phyloP scores from a whole-genome alignment of 2,113 vertebrate genomes.

The Hippocampus zosterae region DNA sequence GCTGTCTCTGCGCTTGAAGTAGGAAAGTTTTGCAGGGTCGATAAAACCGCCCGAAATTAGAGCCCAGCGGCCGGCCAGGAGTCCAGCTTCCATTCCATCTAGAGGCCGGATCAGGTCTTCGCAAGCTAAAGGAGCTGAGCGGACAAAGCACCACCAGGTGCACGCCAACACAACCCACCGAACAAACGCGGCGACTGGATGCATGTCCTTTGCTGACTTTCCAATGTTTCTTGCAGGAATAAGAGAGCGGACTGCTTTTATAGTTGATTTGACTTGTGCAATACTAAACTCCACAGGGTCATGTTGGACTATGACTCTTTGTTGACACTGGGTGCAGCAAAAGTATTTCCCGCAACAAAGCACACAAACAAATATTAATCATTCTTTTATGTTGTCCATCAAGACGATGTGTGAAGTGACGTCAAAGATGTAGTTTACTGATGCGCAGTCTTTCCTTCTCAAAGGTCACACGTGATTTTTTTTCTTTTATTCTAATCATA shows the following conservation, averaged over 20 bases:
- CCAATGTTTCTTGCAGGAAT: neutral
- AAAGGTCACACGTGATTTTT: too few relatives aligned
- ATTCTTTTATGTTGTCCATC: neutral
- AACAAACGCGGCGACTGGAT: conserved; percentile 4
- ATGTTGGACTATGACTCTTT: neutral
- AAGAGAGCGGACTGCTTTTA: neutral
- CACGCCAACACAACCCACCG: neutral
- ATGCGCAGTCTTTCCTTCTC: too few relatives aligned
- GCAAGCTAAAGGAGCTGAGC: conserved; percentile 22
- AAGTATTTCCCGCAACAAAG: neutral
- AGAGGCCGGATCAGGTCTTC: conserved; percentile 21
- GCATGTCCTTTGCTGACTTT: neutral
- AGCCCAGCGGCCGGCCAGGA: conserved; percentile 21
- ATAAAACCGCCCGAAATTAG: conserved; percentile 18
- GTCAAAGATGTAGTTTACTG: too few relatives aligned
- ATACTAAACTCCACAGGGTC: neutral
- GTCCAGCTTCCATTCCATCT: neutral
- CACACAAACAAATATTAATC: neutral
- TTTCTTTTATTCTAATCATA: too few relatives aligned
- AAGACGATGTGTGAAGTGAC: neutral
- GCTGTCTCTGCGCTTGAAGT: neutral
- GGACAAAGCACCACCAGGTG: conserved; percentile 4
- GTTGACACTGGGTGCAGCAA: neutral
- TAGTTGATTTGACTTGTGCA: neutral
- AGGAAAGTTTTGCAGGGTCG: neutral